Base-by-base conservation (phyloP, 2,797 vertebrate species). In the Esox lucius region DNA sequence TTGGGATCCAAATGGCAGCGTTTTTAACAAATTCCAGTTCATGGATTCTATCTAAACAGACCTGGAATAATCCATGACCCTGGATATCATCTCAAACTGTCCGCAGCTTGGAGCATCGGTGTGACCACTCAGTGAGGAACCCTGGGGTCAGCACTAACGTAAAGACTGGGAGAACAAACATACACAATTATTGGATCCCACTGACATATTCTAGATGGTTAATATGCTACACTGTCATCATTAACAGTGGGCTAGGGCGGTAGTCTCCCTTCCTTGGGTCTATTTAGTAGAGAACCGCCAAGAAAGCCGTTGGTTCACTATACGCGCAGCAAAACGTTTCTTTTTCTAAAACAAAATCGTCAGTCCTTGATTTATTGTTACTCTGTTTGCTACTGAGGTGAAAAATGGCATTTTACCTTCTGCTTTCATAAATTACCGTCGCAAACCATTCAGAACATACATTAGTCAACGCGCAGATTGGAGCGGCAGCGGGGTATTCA, bases 81-180 rank as follows among this genome's bases (percentile, higher is more conserved):
- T 82, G 90, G 90, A 88, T 70, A 84, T 89, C 89, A 80, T 61
- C 22, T 61, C 88, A 82, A 82, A 73, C 78, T 22, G 86, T 84
- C 87, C 84, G 83, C 80, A 70, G 88, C 82, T 89, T 70, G 84
- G 87, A 82, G 80, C 84, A 75, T 85, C 87, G 75, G 81, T 24
- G 75, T 83, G 84, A 82, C 81, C 26, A 85, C 80, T 74, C 88
- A 73, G 77, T 78, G 74, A 69, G 84, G 78, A 81, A 82, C 89
- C 86, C 82, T 88, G 77, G 83, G 86, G 83, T 89, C 90, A 90
- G 85, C 89, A 83, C 88, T 85, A 86, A 86, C 90, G 89, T 80
- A 80, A 81, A 81, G 65, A 39, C 22, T 24, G 56, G 11, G 22
- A 46, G 79, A 87, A 70, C 75, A 75, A 71, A 80, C 76, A 73